Evolutionary conservation across 2,113 vertebrate species (phyloP), one percentile per base, ranked within the genome.

Genomic region (Sturnus vulgaris): DNA sequence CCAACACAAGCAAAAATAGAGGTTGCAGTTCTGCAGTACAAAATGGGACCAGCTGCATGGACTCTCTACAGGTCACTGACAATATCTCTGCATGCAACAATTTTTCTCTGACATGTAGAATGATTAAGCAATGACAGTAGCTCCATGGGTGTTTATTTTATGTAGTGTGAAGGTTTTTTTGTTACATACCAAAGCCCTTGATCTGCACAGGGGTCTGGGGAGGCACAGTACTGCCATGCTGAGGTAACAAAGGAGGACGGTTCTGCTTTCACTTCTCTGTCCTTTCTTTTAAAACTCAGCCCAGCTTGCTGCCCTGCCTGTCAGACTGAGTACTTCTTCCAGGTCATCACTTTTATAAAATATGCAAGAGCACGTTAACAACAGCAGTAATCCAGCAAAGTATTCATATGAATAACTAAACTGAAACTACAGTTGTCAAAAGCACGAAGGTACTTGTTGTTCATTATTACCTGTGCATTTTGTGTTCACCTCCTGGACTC

Each of bases 321-420:
- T 71, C 79, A 86, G 35, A 53, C 44, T 82, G 73, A 81, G 65
- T 59, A 68, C 9, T 50, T 42, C 59, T 90, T 94, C 80, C 69
- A 90, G 65, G 52, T 93, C 50, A 86, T 86, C 57, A 88, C 31
- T 82, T 92, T 37, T 49, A 88, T 92, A 84, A 95, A 95, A 96
- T 91, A 92, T 84, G 71, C 86, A 91, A 52, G 25, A 69, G 15
- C 60, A 83, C 24, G 8, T 63, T 95, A 83, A 66, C 56, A 80
- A 37, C 5, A 61, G 49, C 53, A 76, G 31, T 31, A 72, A 84
- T 65, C 64, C 68, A 61, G 55, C 47, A 77, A 94, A 70, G 7
- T 61, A 82, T 81, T 79, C 31, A 10, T 44, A 78, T 80, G 79
- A 96, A 93, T 94, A 96, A 96, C 91, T 88, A 88, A 95, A 93